Percentiles rank a stretch among this genome's conserved stretches.
Conservation (phyloP, 2,113 vertebrate species). For the Pteropus alecto region DNA sequence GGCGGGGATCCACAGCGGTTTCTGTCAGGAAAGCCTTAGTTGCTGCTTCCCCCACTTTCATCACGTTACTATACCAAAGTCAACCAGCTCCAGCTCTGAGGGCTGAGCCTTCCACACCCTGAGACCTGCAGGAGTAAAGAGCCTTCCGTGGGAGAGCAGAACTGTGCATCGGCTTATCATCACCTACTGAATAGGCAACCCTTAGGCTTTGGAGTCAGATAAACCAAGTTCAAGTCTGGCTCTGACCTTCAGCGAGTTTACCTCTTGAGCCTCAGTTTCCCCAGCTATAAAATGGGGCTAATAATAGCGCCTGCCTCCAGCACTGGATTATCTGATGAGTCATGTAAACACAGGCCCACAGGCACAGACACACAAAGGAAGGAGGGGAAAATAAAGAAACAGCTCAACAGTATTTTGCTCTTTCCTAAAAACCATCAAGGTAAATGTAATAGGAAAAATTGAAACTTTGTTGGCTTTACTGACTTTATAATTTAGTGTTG, state of each 20-base stretch:
- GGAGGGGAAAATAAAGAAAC: neutral
- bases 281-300: neutral
- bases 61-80: neutral
- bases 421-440: neutral
- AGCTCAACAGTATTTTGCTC: neutral
- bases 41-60: neutral
- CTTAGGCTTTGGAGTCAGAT: neutral
- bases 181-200: neutral
- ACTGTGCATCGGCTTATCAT: neutral
- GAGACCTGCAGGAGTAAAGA: neutral
- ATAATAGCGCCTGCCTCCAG: neutral
- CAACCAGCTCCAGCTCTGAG: neutral
- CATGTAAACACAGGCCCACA: rapidly evolving
- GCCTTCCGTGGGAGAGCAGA: rapidly evolving
- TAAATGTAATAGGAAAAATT: neutral
- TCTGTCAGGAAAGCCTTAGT: slow-evolving; percentile 5
- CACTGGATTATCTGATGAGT: neutral
- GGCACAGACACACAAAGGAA: rapidly evolving
- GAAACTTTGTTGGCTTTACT: neutral
- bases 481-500: neutral
- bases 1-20: neutral
- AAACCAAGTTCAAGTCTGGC: neutral
- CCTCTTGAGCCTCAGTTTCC: neutral
- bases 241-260: neutral
- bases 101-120: neutral